Conservation (phyloP, 2,888 invertebrate genomes). For the Dicranocentrus wangi region DNA sequence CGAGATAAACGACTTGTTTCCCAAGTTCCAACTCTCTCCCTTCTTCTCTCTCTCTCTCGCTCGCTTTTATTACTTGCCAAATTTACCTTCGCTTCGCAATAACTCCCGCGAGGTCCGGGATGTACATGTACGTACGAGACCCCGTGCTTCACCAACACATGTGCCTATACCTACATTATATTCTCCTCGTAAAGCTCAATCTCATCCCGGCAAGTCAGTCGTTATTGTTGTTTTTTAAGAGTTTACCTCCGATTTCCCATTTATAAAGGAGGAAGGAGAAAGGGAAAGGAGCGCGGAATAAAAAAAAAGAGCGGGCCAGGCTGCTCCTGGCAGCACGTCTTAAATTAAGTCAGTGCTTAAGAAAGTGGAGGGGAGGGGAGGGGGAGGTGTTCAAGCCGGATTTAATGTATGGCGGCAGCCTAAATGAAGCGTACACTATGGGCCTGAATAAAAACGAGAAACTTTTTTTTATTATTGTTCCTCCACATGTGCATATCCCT, state of each 20-base stretch:
- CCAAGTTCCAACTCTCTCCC: too few species aligned
- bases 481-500: neutral
- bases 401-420: neutral
- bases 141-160: too few species aligned
- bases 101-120: too few species aligned
- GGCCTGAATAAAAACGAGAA: constrained; percentile 18
- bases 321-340: constrained; percentile 30
- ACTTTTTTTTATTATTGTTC: constrained; percentile 1
- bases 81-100: constrained; percentile 17
- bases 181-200: too few species aligned
- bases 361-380: neutral
- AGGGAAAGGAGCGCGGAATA: too few species aligned
- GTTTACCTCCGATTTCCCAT: neutral
- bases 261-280: too few species aligned
- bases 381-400: constrained; percentile 22
- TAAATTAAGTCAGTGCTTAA: constrained; percentile 26
- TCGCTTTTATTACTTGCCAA: constrained; percentile 44
- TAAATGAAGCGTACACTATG: constrained; percentile 17
- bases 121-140: too few species aligned
- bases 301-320: too few species aligned
- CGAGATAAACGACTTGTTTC: constrained; percentile 48
- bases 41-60: constrained; percentile 6
- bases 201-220: too few species aligned
- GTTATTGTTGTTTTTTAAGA: constrained; percentile 6
- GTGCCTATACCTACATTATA: too few species aligned